Conservation (phyloP, 2,797 vertebrate species). For the Arctocebus calabarensis region DNA sequence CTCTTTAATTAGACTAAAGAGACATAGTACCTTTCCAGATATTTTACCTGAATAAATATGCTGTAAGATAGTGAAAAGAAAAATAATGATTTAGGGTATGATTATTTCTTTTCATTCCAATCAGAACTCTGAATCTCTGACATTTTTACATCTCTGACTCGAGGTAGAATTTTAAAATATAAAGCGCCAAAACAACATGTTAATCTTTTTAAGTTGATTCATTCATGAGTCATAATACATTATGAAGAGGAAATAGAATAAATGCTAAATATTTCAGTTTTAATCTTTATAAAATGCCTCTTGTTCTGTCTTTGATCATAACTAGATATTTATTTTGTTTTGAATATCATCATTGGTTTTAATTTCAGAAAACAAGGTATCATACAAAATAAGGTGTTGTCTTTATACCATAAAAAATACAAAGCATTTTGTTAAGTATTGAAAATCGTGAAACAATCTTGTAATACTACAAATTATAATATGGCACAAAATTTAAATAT, state of each 20-base stretch:
- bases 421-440: background rate
- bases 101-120: background rate
- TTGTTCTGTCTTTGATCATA: background rate
- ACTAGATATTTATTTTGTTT: background rate
- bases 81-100: background rate
- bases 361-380: background rate
- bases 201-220: background rate
- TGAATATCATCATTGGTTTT: background rate
- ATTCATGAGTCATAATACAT: background rate
- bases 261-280: background rate
- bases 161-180: background rate
- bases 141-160: background rate
- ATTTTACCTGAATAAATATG: background rate
- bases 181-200: background rate
- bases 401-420: background rate
- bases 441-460: background rate
- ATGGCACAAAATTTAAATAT: background rate
- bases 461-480: background rate
- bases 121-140: background rate
- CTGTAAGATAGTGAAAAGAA: background rate
- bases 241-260: background rate
- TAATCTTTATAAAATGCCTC: background rate
- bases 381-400: background rate
- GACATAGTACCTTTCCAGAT: background rate
- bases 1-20: background rate